Conservation (phyloP, 2,797 vertebrate species). For the Megaceryle alcyon region DNA sequence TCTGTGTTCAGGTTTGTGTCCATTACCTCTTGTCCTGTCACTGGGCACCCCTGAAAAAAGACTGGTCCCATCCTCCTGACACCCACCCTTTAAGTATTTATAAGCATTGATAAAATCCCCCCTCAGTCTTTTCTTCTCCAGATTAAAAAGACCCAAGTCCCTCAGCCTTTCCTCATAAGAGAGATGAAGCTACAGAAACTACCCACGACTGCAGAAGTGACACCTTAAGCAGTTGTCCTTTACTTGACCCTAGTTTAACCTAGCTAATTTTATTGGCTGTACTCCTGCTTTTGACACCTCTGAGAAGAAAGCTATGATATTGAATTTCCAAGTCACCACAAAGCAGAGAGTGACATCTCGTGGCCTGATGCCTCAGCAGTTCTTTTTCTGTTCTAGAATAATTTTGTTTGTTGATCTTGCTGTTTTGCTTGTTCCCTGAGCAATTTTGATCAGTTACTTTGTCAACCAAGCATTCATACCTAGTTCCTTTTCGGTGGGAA, state of each 20-base stretch:
- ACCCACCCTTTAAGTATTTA: too few species aligned
- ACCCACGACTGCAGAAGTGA: background rate
- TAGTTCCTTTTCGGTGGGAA: background rate
- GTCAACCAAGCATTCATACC: background rate
- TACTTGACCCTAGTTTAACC: background rate
- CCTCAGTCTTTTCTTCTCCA: too few species aligned
- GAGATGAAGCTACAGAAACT: too few species aligned
- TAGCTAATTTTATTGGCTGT: background rate
- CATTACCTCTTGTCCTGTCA: too few species aligned
- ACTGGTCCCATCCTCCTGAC: too few species aligned
- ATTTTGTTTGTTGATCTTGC: background rate
- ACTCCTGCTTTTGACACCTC: background rate
- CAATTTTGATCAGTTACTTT: background rate
- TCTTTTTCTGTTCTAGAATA: background rate
- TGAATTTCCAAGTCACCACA: background rate
- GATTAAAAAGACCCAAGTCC: too few species aligned
- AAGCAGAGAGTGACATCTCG: conserved; percentile 43
- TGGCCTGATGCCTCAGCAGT: background rate
- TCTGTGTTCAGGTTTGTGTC: too few species aligned
- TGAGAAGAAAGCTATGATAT: background rate
- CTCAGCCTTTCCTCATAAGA: too few species aligned
- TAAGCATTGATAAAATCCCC: too few species aligned
- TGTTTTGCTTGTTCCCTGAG: background rate
- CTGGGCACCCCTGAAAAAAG: too few species aligned
- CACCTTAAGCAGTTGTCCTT: background rate